Conservation (phyloP, 1,140 invertebrate genomes). For the Hydropsyche tenuis region DNA sequence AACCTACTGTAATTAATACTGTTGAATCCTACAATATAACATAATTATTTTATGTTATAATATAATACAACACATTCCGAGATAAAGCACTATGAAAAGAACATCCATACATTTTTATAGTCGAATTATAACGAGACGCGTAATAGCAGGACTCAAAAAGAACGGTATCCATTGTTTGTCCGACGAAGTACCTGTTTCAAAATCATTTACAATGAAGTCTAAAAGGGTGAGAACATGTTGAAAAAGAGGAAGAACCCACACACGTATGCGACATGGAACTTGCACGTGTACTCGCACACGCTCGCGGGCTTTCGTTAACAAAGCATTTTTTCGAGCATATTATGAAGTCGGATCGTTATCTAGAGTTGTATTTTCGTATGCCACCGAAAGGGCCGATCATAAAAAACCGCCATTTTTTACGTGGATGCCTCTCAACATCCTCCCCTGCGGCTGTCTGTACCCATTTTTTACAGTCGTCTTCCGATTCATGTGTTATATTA, state of each 20-base stretch:
- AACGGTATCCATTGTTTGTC: slow-evolving; percentile 36
- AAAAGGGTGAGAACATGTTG: slow-evolving; percentile 47
- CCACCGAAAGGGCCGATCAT: slow-evolving; percentile 29
- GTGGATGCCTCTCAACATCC: neutral
- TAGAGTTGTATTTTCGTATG: slow-evolving; percentile 34
- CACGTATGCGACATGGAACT: neutral
- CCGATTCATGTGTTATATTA: neutral
- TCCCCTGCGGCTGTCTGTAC: neutral
- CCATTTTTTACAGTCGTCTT: neutral
- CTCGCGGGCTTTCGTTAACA: slow-evolving; percentile 24
- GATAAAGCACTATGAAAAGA: no score
- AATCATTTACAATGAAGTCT: slow-evolving; percentile 38
- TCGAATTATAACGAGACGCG: neutral
- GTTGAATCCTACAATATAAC: neutral
- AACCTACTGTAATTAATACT: slow-evolving; percentile 4
- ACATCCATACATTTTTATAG: neutral
- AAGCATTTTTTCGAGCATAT: slow-evolving; percentile 48
- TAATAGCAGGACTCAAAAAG: slow-evolving; percentile 41
- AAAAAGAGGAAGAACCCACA: slow-evolving; percentile 15
- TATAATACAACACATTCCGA: no score
- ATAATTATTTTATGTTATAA: neutral
- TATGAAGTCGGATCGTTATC: slow-evolving; percentile 49
- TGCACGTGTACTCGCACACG: slow-evolving; percentile 12
- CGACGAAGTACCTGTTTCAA: slow-evolving; percentile 36
- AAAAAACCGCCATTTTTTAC: slow-evolving; percentile 39